A percentile compares a stretch with the other conserved stretches of the same genome.
Conservation (phyloP, 2,797 vertebrate species). For the Atherinosoma microstoma region DNA sequence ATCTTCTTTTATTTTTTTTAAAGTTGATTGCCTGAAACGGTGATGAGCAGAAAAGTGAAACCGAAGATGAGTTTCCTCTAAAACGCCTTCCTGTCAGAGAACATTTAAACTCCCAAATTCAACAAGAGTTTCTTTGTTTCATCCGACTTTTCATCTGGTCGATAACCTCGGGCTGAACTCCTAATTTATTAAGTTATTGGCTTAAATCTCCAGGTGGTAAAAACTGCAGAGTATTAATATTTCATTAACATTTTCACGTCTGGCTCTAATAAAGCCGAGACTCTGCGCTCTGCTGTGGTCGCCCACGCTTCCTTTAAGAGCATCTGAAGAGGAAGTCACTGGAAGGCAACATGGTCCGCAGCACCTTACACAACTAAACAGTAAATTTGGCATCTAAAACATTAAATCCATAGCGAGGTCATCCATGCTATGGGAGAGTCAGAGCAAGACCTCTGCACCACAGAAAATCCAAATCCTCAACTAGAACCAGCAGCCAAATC, state of each 20-base stretch:
- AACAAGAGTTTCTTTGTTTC: not conserved
- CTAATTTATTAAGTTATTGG: too few species aligned
- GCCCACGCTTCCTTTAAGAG: slow-evolving; percentile 31
- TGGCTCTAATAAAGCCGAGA: not conserved
- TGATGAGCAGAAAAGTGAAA: too few species aligned
- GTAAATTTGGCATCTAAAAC: rapidly evolving
- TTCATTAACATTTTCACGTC: too few species aligned
- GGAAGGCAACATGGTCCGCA: not conserved
- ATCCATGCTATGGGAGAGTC: not conserved
- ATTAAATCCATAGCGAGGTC: not conserved
- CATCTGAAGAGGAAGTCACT: slow-evolving; percentile 53
- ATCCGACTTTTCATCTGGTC: too few species aligned
- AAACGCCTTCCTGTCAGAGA: slow-evolving; percentile 13
- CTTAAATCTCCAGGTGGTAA: too few species aligned
- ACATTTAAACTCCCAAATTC: not conserved
- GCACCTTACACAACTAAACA: not conserved
- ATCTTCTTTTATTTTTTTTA: too few species aligned
- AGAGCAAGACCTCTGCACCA: not conserved
- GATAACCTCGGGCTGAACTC: not conserved
- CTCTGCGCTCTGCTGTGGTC: slow-evolving; percentile 28
- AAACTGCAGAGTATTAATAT: too few species aligned
- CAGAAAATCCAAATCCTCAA: not conserved
- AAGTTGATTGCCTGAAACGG: too few species aligned
- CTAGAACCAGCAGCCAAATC: not conserved
- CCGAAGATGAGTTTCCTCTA: not conserved